Base-by-base conservation (phyloP, 35 echinoderm and acorn worm genomes). In the Amphiura filiformis region DNA sequence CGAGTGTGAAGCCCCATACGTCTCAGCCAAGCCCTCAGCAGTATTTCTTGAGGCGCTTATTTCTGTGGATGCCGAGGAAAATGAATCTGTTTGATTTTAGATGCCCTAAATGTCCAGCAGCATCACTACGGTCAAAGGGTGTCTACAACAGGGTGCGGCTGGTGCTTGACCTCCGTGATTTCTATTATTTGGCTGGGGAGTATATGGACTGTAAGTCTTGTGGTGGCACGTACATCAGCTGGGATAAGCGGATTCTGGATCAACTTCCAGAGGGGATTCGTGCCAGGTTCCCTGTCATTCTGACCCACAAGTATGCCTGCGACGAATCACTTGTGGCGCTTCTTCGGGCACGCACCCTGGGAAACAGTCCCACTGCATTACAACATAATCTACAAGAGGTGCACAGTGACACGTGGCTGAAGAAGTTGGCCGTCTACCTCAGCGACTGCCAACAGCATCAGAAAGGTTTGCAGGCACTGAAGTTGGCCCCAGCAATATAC, bases 241-340 rank as follows among this genome's bases (percentile, higher is more conserved):
- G 85, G 94, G 83, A 79, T 20, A 57, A 76, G 11, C 57, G 64
- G 0, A 39, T 92, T 13, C 13, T 91, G 32, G 30, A 87, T 18
- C 89, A 96, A 80, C 75, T 95, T 3, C 80, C 87, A 36, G 61
- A 39, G 14, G 85, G 85, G 13, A 84, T 64, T 32, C 93, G 44
- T 31, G 22, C 87, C 20, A 33, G 80, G 41, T 84, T 91, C 34
- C 86, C 80, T 4, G 57, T 37, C 22, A 20, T 95, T 33, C 35
- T 95, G 28, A 92, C 86, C 31, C 77, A 80, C 89, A 95, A 32
- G 85, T 41, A 84, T 39, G 76, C 93, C 14, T 94, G 93, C 64
- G 89, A 95, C 56, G 20, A 35, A 28, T 78, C 47, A 23, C 75
- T 88, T 31, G 81, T 88, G 0, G 30, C 32, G n/a, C 81, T 91